Evolutionary conservation across 2,797 vertebrate species (phyloP), one percentile per base, ranked within the genome.

Genomic region (Lutjanus argentimaculatus): DNA sequence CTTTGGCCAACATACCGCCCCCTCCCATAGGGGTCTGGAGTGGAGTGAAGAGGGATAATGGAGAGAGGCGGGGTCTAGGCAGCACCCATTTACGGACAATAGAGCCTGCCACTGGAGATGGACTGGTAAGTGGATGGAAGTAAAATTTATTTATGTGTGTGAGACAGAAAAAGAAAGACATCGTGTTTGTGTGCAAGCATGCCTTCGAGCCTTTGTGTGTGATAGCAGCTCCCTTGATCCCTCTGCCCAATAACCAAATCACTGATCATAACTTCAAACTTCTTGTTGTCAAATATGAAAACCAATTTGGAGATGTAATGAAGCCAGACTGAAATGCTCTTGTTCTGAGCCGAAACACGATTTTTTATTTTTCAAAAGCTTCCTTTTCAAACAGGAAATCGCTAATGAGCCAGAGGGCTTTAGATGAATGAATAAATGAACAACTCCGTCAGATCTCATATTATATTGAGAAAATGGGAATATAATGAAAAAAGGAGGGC

Each of bases 351-450:
- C 9, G 9, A 72, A 76, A 70, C 30, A 85, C 55, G 43, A 78
- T 59, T 83, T 72, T 88, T 74, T 36, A 77, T 83, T 79, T 84
- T 86, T 86, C 79, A 88, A 73, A 91, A 75, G 80, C 79, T 88
- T 48, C 75, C 77, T 85, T 88, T 85, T 83, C 85, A 85, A 72
- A 74, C 74, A 80, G 71, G 67, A 89, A 91, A 85, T 80, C 75
- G 75, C 84, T 79, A 94, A 91, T 89, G 76, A 93, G 85, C 77
- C 79, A 76, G 71, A 72, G 73, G 83, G 79, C 48, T 76, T 52
- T 45, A 58, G 63, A 80, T 61, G 45, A 85, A 84, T 69, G 43
- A 91, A 85, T 86, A 36, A 36, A 36, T 36, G 30, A 36, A 36
- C 4, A 36, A 36, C 30, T 67, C 70, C 42, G 42, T 64, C 64